These are phyloP conservation scores for Dendroctonus valens DNA, from an alignment of 1,140 invertebrate genomes.

Conservation along the genomic window DNA sequence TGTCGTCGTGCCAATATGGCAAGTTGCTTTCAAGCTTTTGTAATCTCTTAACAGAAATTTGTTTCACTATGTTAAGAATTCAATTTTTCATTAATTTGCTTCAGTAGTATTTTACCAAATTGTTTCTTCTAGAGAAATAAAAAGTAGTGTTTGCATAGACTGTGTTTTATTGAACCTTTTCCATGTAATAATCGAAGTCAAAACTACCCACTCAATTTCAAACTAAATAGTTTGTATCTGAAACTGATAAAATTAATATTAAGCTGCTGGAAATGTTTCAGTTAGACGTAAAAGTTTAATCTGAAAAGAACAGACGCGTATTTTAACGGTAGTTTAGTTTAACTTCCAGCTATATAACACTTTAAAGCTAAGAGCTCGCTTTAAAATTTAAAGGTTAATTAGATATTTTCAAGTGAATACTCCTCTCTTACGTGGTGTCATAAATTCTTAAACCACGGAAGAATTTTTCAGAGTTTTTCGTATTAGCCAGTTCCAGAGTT, in stretches of 20 bases:
- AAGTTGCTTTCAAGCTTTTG: background rate
- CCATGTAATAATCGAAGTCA: no score
- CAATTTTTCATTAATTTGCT: no score
- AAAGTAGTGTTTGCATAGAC: no score
- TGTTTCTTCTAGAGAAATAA: no score
- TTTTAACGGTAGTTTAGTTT: slow-evolving; percentile 25
- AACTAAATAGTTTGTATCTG: no score
- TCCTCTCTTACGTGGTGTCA: slow-evolving; percentile 28
- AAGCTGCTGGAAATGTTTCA: background rate
- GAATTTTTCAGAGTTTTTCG: slow-evolving; percentile 32
- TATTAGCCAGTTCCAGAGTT: slow-evolving; percentile 25
- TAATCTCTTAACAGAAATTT: no score
- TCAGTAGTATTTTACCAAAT: no score
- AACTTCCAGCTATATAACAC: slow-evolving; percentile 27
- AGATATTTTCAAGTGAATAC: slow-evolving; percentile 34
- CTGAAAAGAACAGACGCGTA: background rate
- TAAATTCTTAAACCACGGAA: slow-evolving; percentile 35
- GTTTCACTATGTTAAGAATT: no score
- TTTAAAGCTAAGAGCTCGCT: slow-evolving; percentile 31
- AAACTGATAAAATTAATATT: no score
- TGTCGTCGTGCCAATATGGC: background rate
- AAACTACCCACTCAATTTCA: no score
- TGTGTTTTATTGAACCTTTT: no score
- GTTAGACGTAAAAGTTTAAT: background rate
- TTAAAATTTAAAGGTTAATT: slow-evolving; percentile 37